Evolutionary conservation across 2,113 vertebrate species (phyloP).

Genomic region (Cervus canadensis): DNA sequence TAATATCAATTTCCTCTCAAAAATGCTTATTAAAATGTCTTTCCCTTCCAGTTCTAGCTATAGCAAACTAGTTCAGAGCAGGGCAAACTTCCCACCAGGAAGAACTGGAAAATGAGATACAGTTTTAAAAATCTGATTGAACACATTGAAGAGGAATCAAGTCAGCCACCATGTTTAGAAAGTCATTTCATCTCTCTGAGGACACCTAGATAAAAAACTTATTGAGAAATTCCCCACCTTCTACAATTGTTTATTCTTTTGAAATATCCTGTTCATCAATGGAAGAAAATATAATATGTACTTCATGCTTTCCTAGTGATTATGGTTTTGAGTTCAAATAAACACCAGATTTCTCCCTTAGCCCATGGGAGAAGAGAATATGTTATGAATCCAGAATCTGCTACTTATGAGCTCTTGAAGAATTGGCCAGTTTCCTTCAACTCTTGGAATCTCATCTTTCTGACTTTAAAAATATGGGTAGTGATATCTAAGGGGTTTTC

Average conservation of each 20-base stretch:
- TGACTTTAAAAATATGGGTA: not conserved
- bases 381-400: not conserved
- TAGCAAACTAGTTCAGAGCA: not conserved
- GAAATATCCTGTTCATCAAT: not conserved
- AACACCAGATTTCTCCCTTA: not conserved
- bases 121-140: not conserved
- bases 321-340: not conserved
- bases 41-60: not conserved
- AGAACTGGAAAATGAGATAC: not conserved
- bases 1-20: not conserved
- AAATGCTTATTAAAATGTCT: not conserved
- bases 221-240: not conserved
- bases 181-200: not conserved
- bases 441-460: not conserved
- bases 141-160: not conserved
- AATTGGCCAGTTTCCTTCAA: not conserved
- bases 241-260: not conserved
- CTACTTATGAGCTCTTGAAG: not conserved
- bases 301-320: not conserved
- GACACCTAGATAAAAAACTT: no score
- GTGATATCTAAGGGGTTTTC: not conserved
- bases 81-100: not conserved
- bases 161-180: fast-evolving
- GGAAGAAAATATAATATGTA: not conserved
- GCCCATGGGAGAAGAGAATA: not conserved